Evolutionary conservation across 1,140 invertebrate genomes (phyloP).

Genomic region (Drosophila tropicalis): DNA sequence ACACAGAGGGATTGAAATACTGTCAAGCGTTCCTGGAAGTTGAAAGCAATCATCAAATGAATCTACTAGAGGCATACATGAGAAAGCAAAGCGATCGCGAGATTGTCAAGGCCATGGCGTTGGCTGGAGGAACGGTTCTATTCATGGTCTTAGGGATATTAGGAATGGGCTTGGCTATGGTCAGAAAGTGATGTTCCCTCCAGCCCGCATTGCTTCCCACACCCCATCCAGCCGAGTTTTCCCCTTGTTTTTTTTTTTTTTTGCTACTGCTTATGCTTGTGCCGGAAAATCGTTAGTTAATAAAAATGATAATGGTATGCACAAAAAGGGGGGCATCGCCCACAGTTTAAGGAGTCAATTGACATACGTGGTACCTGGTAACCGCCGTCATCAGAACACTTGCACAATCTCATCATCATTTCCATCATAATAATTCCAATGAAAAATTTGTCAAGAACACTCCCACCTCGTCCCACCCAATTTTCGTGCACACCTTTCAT

Average conservation of each 20-base stretch:
- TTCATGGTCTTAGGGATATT: constrained; percentile 90
- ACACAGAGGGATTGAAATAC: constrained; percentile 91
- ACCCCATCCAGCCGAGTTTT: background rate
- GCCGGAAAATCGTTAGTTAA: constrained; percentile 5
- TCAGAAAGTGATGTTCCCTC: constrained; percentile 68
- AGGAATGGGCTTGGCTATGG: constrained; percentile 88
- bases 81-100: constrained; percentile 94
- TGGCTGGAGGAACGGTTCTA: constrained; percentile 89
- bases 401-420: background rate
- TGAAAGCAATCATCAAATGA: constrained; percentile 95
- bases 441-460: background rate
- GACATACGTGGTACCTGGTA: background rate
- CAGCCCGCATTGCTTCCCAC: background rate
- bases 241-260: background rate
- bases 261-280: background rate
- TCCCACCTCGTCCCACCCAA: background rate
- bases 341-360: background rate
- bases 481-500: too few species aligned
- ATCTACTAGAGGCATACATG: constrained; percentile 87
- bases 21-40: constrained; percentile 88
- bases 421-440: constrained; percentile 1
- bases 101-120: constrained; percentile 91
- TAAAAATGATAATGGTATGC: background rate
- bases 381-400: too few species aligned
- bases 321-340: too few species aligned